Base-by-base conservation (phyloP, 2,888 invertebrate genomes). In the Mesoligia furuncula region DNA sequence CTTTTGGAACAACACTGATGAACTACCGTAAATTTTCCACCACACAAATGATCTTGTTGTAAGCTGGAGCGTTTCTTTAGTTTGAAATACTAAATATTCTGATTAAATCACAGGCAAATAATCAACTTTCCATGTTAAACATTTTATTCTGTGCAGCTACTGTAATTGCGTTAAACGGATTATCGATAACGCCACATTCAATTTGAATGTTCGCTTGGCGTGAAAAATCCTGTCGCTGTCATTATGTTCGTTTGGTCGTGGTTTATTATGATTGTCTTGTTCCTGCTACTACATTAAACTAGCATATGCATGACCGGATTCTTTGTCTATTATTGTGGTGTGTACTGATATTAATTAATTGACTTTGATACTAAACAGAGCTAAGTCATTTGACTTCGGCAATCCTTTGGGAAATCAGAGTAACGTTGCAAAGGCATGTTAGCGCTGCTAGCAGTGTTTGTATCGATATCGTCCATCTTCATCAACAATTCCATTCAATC, bases 131-230 rank as follows among this genome's bases (percentile, higher is more conserved):
- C 57, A 70, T 73, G 45, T 78, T 57, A 72, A 84, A 67, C 64
- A 78, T 84, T 84, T 84, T 68, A 69, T 77, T 66, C 75, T 39
- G 54, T 65, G 39, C 45, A 72, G 77, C 73, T 82, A 85, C 74
- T 85, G 82, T 87, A 75, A 81, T 76, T 61, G 73, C 65, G 79
- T 77, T 87, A 85, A 81, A 67, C 75, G 73, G 73, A 85, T 87
- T 78, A 84, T 67, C 77, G 77, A 74, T 72, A 84, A 74, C 67
- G 71, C 68, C 70, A 71, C 77, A 85, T 85, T 87, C 82, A 87
- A 85, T 85, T 77, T 31, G 42, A 77, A 85, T 70, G 57, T 65
- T 75, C 71, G 76, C 65, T 67, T 72, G 13, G 71, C 51, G 69
- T 76, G 24, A 69, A 84, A 81, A 84, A 81, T 81, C 65, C 84